These are phyloP conservation scores for Heliconius erato DNA, from an alignment of 2,888 invertebrate species.

Conservation along the genomic window DNA sequence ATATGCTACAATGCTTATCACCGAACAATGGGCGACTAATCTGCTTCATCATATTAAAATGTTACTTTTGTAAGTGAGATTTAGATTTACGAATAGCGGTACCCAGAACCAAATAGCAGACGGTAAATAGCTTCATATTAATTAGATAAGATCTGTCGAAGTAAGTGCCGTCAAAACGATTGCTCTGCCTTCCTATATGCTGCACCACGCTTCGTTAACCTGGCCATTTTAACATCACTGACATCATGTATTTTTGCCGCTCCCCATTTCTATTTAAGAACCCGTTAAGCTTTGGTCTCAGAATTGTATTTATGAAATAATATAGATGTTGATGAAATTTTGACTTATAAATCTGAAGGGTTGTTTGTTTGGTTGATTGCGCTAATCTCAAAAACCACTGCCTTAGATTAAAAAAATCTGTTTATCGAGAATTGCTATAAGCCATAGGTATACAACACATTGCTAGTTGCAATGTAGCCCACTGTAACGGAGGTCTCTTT, in stretches of 20 bases:
- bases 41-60: constrained; percentile 12
- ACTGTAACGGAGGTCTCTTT: not conserved
- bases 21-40: not conserved
- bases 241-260: constrained; percentile 17
- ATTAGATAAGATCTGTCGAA: constrained; percentile 70
- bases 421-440: not conserved
- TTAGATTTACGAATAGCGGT: constrained; percentile 53
- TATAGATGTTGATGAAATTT: too few relatives aligned
- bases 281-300: not conserved
- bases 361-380: not conserved
- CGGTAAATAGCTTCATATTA: constrained; percentile 70
- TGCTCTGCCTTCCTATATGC: constrained; percentile 61
- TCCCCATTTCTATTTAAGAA: constrained; percentile 36
- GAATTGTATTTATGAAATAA: not conserved
- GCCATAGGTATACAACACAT: not conserved
- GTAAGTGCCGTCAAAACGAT: constrained; percentile 70
- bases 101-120: constrained; percentile 56
- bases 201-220: constrained; percentile 71
- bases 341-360: not conserved
- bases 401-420: too few relatives aligned
- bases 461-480: not conserved
- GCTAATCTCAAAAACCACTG: too few relatives aligned
- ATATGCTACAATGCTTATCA: not conserved
- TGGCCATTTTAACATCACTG: constrained; percentile 53
- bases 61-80: constrained; percentile 24